These are phyloP conservation scores for Ruditapes philippinarum DNA, from an alignment of 1,140 invertebrate genomes.

Conservation along the genomic window DNA sequence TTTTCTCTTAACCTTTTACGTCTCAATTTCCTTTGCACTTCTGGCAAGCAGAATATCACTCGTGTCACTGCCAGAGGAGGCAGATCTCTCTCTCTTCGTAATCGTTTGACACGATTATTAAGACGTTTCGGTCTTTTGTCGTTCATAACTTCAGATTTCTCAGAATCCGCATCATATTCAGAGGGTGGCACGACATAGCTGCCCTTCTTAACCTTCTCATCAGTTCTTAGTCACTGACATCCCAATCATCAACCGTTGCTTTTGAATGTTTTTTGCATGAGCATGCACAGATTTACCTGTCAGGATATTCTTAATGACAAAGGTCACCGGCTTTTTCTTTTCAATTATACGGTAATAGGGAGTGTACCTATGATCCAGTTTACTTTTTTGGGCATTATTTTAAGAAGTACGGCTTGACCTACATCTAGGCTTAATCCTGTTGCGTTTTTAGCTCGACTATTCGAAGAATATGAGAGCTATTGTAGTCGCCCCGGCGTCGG, in stretches of 20 bases:
- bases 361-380: conserved; percentile 15
- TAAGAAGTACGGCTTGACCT: conserved; percentile 9
- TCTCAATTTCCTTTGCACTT: background rate
- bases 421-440: background rate
- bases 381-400: background rate
- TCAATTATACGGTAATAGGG: conserved; percentile 48
- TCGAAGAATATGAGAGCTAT: too few species aligned
- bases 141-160: background rate
- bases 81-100: background rate
- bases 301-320: background rate
- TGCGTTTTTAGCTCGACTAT: too few species aligned
- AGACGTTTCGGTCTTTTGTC: too few species aligned
- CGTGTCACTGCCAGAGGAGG: background rate
- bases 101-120: background rate
- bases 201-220: background rate
- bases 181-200: conserved; percentile 22
- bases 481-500: too few species aligned
- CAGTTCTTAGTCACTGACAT: background rate
- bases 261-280: conserved; percentile 8
- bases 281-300: background rate
- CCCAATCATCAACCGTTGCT: conserved; percentile 29
- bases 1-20: background rate
- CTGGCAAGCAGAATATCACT: background rate
- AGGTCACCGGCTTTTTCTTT: conserved; percentile 19
- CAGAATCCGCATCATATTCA: background rate